These are phyloP conservation scores for Scelioninae gen. 1 DNA, from an alignment of 2,888 invertebrate genomes.

Conservation along the genomic window DNA sequence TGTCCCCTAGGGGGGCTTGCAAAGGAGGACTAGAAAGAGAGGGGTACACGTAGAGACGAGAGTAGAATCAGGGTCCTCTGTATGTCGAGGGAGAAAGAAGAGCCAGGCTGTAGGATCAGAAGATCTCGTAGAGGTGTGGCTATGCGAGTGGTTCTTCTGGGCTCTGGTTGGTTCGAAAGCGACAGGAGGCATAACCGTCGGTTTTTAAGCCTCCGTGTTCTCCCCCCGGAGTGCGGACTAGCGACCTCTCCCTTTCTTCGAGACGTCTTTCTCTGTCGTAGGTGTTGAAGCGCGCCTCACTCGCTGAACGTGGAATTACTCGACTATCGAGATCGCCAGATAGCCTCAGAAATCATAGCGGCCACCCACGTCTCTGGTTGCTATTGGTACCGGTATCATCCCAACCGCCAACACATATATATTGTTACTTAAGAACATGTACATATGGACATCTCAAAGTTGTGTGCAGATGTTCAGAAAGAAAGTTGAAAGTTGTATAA, in stretches of 20 bases:
- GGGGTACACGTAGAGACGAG: slow-evolving; percentile 45
- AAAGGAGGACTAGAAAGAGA: slow-evolving; percentile 43
- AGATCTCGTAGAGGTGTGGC: slow-evolving; percentile 82
- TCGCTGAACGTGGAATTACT: slow-evolving; percentile 79
- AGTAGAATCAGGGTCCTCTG: slow-evolving; percentile 55
- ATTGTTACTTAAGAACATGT: not conserved
- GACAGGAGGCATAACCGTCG: slow-evolving; percentile 82
- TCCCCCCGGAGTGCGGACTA: slow-evolving; percentile 31
- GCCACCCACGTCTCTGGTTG: slow-evolving; percentile 80
- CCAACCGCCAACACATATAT: slow-evolving; percentile 17
- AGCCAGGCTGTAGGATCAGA: slow-evolving; percentile 68
- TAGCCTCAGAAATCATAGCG: slow-evolving; percentile 82
- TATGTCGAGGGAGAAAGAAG: slow-evolving; percentile 54
- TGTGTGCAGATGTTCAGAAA: no score
- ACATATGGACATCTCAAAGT: no score
- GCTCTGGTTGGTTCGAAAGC: slow-evolving; percentile 82
- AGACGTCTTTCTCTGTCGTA: slow-evolving; percentile 72
- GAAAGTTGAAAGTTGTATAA: no score
- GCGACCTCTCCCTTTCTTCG: slow-evolving; percentile 39
- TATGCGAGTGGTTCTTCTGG: slow-evolving; percentile 81
- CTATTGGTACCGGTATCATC: slow-evolving; percentile 64
- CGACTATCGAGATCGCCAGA: slow-evolving; percentile 82
- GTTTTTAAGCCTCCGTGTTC: slow-evolving; percentile 61
- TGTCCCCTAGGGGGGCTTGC: slow-evolving; percentile 50
- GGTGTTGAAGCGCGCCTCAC: slow-evolving; percentile 79